These are phyloP conservation scores for Cryptomyrus ogoouensis DNA, from an alignment of 2,113 vertebrate species.

Conservation along the genomic window DNA sequence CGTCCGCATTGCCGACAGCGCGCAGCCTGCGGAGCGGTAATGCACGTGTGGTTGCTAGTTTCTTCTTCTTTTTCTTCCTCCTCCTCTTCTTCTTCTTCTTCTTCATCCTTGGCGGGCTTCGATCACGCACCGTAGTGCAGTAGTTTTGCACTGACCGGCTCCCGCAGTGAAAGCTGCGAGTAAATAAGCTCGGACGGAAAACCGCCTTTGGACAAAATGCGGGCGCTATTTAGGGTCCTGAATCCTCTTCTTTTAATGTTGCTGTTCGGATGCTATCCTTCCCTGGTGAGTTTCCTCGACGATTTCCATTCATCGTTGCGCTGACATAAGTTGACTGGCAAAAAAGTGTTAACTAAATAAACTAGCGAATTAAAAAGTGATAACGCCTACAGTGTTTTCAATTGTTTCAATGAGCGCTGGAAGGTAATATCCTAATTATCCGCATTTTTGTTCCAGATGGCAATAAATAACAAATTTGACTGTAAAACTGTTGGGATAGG, in stretches of 20 bases:
- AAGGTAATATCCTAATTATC: neutral
- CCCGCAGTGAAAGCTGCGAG: conserved; percentile 31
- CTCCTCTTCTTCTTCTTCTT: neutral
- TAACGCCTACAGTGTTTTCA: neutral
- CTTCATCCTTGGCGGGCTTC: conserved; percentile 28
- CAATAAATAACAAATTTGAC: neutral
- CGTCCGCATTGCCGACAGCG: conserved; percentile 38
- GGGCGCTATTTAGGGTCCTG: conserved; percentile 69
- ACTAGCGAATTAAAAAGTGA: neutral
- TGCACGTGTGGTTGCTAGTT: conserved; percentile 40
- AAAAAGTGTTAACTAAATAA: neutral
- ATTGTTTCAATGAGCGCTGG: neutral
- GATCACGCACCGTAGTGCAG: conserved; percentile 19
- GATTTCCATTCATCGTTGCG: neutral
- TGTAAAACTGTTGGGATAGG: neutral
- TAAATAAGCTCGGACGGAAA: conserved; percentile 42
- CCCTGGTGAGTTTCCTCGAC: conserved; percentile 68
- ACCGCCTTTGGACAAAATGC: conserved; percentile 66
- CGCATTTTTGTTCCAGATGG: neutral
- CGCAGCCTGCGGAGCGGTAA: conserved; percentile 39
- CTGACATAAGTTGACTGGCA: neutral
- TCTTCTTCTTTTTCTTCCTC: neutral
- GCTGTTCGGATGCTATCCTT: conserved; percentile 72
- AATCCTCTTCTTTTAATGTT: conserved; percentile 73
- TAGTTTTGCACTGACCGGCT: conserved; percentile 28